phyloP scores from a whole-genome alignment of 2,113 vertebrate species.

The Petrocephalus zakoni region DNA sequence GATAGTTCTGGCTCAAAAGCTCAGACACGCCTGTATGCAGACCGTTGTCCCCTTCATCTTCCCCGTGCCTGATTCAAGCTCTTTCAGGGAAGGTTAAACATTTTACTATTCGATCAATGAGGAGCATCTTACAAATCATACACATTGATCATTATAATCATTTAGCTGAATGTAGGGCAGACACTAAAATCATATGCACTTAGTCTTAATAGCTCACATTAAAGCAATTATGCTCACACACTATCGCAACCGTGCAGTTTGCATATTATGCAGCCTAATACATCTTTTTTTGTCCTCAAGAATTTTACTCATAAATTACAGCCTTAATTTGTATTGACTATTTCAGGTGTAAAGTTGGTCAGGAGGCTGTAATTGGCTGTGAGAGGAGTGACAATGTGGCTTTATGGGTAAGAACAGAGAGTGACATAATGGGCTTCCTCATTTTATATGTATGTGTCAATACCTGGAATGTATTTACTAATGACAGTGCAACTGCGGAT shows the following conservation, averaged over 20 bases:
- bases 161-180: slow-evolving; percentile 76
- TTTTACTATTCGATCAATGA: slow-evolving; percentile 75
- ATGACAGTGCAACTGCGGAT: slow-evolving; percentile 54
- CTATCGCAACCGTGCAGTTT: slow-evolving; percentile 65
- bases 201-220: slow-evolving; percentile 92
- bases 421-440: slow-evolving; percentile 59
- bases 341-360: slow-evolving; percentile 55
- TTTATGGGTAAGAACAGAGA: slow-evolving; percentile 51
- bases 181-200: slow-evolving; percentile 86
- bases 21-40: neutral
- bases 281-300: slow-evolving; percentile 58
- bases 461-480: slow-evolving; percentile 66
- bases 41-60: slow-evolving; percentile 43
- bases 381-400: slow-evolving; percentile 34
- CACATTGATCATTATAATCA: slow-evolving; percentile 82
- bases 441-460: slow-evolving; percentile 66
- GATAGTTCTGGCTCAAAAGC: neutral
- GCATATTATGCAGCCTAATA: slow-evolving; percentile 57
- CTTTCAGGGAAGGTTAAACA: slow-evolving; percentile 73
- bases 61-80: slow-evolving; percentile 61
- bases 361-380: slow-evolving; percentile 57
- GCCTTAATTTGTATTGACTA: slow-evolving; percentile 57
- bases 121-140: slow-evolving; percentile 83
- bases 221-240: slow-evolving; percentile 86
- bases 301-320: slow-evolving; percentile 65